Conservation (phyloP, 2,113 vertebrate species). For the Grantiella picta region DNA sequence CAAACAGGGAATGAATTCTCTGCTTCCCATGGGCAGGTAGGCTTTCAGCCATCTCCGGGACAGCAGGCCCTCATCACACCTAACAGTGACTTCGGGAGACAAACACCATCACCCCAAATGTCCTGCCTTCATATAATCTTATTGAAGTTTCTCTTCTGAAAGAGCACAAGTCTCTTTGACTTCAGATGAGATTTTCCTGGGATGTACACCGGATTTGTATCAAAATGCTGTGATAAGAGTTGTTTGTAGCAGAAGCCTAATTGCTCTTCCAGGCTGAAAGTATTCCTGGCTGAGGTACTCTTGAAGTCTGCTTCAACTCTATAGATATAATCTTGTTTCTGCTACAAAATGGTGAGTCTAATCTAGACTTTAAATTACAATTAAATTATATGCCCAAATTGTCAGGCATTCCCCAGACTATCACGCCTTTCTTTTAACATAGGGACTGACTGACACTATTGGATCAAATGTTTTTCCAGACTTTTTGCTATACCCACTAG, state of each 20-base stretch:
- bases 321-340: not conserved
- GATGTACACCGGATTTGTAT: not conserved
- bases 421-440: not conserved
- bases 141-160: not conserved
- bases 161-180: not conserved
- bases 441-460: not conserved
- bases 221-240: not conserved
- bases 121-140: too few relatives aligned
- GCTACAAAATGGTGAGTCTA: not conserved
- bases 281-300: not conserved
- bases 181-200: not conserved
- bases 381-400: not conserved
- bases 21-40: not conserved
- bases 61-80: rapidly evolving
- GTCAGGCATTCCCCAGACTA: not conserved
- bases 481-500: not conserved
- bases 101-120: not conserved
- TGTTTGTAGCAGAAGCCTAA: not conserved
- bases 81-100: not conserved
- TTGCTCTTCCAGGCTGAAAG: not conserved
- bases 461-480: not conserved
- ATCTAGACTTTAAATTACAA: not conserved
- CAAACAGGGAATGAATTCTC: not conserved
- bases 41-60: not conserved
- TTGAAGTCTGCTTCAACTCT: not conserved